phyloP scores from a whole-genome alignment of 2,888 invertebrate species.

The Himalopsyche anomala region DNA sequence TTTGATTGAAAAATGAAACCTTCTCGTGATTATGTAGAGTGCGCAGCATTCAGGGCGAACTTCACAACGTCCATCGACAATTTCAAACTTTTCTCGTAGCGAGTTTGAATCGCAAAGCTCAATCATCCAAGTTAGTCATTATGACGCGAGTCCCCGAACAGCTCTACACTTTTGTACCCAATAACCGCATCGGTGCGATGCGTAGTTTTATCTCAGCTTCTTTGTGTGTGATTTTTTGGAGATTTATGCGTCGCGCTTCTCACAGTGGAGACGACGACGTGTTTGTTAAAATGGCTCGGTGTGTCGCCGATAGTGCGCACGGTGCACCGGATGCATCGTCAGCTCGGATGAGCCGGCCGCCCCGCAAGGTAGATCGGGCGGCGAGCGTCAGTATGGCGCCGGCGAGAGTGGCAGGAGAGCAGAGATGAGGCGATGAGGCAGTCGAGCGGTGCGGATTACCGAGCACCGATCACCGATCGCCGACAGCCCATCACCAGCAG shows the following conservation, averaged over 20 bases:
- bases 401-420: conserved; percentile 18
- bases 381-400: background rate
- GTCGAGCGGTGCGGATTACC: conserved; percentile 32
- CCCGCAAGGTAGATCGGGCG: background rate
- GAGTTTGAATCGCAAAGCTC: conserved; percentile 29
- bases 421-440: background rate
- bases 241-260: conserved; percentile 8
- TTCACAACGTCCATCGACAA: background rate
- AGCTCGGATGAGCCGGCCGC: background rate
- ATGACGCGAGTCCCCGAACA: background rate
- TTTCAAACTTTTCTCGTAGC: conserved; percentile 7
- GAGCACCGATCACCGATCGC: background rate
- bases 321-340: background rate
- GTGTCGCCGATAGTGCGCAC: background rate
- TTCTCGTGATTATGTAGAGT: background rate
- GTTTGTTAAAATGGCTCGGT: background rate
- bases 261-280: background rate
- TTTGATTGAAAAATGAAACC: conserved; percentile 26
- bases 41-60: conserved; percentile 5
- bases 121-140: background rate
- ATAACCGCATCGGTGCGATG: background rate
- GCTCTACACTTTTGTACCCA: conserved; percentile 9
- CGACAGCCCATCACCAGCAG: conserved; percentile 82
- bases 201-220: background rate
- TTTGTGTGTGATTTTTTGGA: conserved; percentile 12